Evolutionary conservation across 2,113 vertebrate species (phyloP).

Genomic region (Cynocephalus volans): DNA sequence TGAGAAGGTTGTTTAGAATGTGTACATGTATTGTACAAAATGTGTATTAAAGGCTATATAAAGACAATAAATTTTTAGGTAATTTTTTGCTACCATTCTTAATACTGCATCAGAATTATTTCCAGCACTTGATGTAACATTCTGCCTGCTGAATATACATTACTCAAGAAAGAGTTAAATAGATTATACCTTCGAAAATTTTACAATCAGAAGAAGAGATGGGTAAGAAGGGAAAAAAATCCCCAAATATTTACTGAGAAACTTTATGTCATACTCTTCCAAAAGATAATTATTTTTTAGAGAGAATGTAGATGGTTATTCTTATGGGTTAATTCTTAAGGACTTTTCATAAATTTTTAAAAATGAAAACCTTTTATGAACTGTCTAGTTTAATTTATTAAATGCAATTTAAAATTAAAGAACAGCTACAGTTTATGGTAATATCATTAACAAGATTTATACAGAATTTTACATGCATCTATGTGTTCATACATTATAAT

Average conservation of each 20-base stretch:
- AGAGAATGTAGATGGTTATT: constrained; percentile 41
- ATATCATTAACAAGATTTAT: constrained; percentile 67
- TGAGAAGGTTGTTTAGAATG: neutral
- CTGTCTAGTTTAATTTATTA: constrained; percentile 59
- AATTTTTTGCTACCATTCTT: neutral
- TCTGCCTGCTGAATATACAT: neutral
- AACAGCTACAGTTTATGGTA: neutral
- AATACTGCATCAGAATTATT: constrained; percentile 49
- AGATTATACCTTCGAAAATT: constrained; percentile 5
- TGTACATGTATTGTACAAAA: neutral
- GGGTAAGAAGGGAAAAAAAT: neutral
- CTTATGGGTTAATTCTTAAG: constrained; percentile 42
- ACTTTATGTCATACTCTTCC: neutral
- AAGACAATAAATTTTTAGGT: neutral
- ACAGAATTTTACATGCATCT: constrained; percentile 25
- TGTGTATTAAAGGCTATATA: neutral
- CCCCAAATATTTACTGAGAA: neutral
- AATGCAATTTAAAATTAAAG: constrained; percentile 64
- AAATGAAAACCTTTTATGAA: constrained; percentile 49
- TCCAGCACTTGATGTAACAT: neutral
- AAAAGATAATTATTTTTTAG: constrained; percentile 60
- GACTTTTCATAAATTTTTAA: constrained; percentile 48
- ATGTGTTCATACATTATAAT: constrained; percentile 55
- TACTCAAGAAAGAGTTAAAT: constrained; percentile 18
- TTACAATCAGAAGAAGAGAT: constrained; percentile 11